These are phyloP conservation scores for Antechinus flavipes DNA, from an alignment of 2,113 vertebrate genomes.

Conservation along the genomic window DNA sequence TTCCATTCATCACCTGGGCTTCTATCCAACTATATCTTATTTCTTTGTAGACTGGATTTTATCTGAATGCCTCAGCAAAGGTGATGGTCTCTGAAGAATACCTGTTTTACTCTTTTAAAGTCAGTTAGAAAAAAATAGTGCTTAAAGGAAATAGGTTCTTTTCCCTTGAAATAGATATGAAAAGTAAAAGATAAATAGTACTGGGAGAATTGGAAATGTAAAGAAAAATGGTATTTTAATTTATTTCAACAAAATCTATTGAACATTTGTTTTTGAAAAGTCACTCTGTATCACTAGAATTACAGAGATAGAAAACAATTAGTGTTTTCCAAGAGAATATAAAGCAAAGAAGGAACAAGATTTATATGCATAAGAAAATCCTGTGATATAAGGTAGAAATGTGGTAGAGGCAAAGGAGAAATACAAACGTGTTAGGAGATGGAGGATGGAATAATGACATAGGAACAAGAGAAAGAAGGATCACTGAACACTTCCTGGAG, in stretches of 20 bases:
- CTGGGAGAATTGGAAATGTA: conserved; percentile 1
- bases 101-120: not conserved
- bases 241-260: not conserved
- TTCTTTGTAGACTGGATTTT: not conserved
- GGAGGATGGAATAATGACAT: not conserved
- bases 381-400: not conserved
- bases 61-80: not conserved
- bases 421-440: not conserved
- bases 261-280: not conserved
- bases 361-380: not conserved
- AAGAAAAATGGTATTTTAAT: conserved; percentile 16
- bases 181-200: not conserved
- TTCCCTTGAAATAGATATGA: not conserved
- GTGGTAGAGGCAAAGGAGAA: not conserved
- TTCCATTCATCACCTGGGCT: too few species aligned
- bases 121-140: not conserved
- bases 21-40: rapidly evolving
- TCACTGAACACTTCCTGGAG: not conserved
- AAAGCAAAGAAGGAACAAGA: not conserved
- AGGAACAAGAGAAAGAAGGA: not conserved
- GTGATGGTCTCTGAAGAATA: not conserved
- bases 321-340: not conserved
- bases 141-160: not conserved
- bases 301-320: not conserved
- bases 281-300: not conserved